phyloP scores from a whole-genome alignment of 2,797 vertebrate genomes.

The Rhinogobio ventralis region DNA sequence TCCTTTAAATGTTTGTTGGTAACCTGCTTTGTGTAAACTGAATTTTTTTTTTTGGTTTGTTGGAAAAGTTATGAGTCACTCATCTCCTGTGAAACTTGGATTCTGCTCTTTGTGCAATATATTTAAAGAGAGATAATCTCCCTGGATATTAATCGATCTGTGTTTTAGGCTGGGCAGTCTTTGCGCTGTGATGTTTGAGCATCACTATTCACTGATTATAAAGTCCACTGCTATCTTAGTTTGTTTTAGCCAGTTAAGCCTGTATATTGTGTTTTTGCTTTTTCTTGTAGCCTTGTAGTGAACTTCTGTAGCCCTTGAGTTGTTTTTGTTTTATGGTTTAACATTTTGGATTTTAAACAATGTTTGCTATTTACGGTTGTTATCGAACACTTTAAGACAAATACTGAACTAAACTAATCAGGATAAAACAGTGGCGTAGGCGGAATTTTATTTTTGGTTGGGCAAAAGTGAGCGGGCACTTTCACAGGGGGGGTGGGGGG shows the following conservation, averaged over 20 bases:
- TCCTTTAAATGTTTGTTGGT: background rate
- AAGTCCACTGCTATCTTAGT: slow-evolving; percentile 46
- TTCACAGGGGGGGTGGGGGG: no score
- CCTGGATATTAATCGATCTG: slow-evolving; percentile 7
- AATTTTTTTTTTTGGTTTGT: background rate
- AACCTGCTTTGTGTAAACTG: background rate
- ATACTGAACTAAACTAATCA: background rate
- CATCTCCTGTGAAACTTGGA: background rate
- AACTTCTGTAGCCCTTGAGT: background rate
- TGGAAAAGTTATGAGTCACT: background rate
- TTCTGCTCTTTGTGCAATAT: slow-evolving; percentile 12
- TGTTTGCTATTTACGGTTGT: background rate
- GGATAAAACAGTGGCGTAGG: no score
- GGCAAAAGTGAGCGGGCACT: no score
- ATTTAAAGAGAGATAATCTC: slow-evolving; percentile 11
- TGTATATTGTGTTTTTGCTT: slow-evolving; percentile 15
- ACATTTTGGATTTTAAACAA: background rate
- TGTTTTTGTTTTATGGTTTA: slow-evolving; percentile 5
- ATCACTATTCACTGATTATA: slow-evolving; percentile 35
- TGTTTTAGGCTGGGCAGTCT: slow-evolving; percentile 29
- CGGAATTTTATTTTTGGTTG: no score
- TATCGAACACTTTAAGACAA: background rate
- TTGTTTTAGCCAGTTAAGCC: slow-evolving; percentile 13
- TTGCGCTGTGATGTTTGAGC: slow-evolving; percentile 44
- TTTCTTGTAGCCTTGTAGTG: slow-evolving; percentile 12